Base-by-base conservation (phyloP, 2,797 vertebrate genomes). In the Rhynchonycteris naso region DNA sequence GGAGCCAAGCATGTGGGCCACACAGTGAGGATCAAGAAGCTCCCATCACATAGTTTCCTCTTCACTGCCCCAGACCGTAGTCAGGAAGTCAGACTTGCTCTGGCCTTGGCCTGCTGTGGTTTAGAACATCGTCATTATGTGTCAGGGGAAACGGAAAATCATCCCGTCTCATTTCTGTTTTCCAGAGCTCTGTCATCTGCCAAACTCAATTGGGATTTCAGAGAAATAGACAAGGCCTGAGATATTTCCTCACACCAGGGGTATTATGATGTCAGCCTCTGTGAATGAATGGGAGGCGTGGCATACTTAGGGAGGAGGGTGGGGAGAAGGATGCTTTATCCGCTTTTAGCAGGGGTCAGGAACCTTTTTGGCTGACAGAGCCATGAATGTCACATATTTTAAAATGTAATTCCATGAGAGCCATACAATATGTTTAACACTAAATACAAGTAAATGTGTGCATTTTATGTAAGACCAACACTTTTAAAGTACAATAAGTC, bases 261-360 rank as follows among this genome's bases (percentile, higher is more conserved):
- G 63, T 75, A 92, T 96, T 96, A 93, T 96, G 93, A 97, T 71
- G 88, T 97, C 96, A 96, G 81, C n/a, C 22, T 75, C 68, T n/a
- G 0, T 72, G 84, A 56, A 47, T 90, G 85, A 94, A 82, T 96
- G 75, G 82, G 28, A 58, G 90, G 71, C 1, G 72, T 76, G 66
- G 83, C 58, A 33, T 14, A 12, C 30, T 15, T 21, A 22, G 74
- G 38, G 28, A 19, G 10, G 14, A 15, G 19, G 10, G 28, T 30
- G 69, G 18, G 24, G 11, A 28, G 74, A 71, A 95, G 75, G 50
- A 24, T 26, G 19, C 22, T 43, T 65, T 87, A 33, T 59, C 71
- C 13, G n/a, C n/a, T n/a, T n/a, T n/a, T n/a, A n/a, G n/a, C n/a
- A n/a, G n/a, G n/a, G n/a, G n/a, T n/a, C n/a, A n/a, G n/a, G n/a